These are phyloP conservation scores for Todiramphus chloris DNA, from an alignment of 2,113 vertebrate species.

Conservation along the genomic window DNA sequence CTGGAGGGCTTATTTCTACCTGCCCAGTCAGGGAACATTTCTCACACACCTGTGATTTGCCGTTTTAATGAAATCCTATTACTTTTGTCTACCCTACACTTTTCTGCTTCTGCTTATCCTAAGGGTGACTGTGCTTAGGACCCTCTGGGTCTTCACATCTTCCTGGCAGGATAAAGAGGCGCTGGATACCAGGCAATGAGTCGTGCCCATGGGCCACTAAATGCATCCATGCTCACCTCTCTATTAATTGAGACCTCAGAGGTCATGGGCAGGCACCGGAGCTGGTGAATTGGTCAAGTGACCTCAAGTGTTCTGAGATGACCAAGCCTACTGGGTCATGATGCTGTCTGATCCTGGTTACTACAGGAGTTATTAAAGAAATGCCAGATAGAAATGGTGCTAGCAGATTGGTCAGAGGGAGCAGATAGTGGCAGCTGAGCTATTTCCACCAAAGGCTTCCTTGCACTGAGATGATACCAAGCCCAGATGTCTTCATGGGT, in stretches of 20 bases:
- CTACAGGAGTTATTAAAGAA: not conserved
- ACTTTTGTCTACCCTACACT: not conserved
- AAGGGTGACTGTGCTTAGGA: not conserved
- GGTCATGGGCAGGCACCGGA: not conserved
- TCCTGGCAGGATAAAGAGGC: not conserved
- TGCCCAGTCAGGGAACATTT: not conserved
- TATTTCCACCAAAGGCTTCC: not conserved
- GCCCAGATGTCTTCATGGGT: not conserved
- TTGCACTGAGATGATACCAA: not conserved
- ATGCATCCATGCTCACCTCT: not conserved
- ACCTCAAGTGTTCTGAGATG: not conserved
- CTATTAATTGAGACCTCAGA: not conserved
- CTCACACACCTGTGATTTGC: not conserved
- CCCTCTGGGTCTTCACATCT: not conserved
- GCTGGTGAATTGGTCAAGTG: not conserved
- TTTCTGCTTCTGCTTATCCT: not conserved
- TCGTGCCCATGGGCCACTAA: not conserved
- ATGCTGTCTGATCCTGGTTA: not conserved
- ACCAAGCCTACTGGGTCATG: not conserved
- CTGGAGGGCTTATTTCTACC: not conserved
- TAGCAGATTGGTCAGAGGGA: not conserved
- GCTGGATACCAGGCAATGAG: not conserved
- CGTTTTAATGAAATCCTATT: not conserved
- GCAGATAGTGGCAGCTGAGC: not conserved
- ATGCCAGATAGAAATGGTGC: not conserved